Evolutionary conservation across 1,140 invertebrate species (phyloP).

Genomic region (Sinonovacula constricta): DNA sequence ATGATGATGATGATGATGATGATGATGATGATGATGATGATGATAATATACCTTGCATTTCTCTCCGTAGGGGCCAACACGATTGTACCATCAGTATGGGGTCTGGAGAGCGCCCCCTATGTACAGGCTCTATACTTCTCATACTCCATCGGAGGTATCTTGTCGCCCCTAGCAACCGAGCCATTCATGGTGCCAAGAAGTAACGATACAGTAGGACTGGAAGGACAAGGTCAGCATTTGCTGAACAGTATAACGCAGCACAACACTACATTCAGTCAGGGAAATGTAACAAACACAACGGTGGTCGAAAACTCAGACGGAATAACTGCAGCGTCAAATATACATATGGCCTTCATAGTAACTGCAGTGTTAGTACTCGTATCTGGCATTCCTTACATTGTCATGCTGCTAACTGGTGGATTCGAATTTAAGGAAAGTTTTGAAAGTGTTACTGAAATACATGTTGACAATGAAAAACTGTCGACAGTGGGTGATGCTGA

Average conservation of each 20-base stretch:
- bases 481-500: not conserved
- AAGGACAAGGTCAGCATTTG: not conserved
- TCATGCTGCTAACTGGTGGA: not conserved
- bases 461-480: not conserved
- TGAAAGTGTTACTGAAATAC: not conserved
- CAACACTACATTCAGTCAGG: not conserved
- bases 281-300: too few species aligned
- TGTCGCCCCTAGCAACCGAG: constrained; percentile 37
- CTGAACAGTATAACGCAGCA: not conserved
- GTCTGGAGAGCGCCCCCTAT: constrained; percentile 65
- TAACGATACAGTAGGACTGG: too few species aligned
- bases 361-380: not conserved
- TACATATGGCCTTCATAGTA: not conserved
- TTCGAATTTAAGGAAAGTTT: constrained; percentile 30
- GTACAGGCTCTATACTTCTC: constrained; percentile 49
- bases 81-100: constrained; percentile 78
- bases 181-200: constrained; percentile 30
- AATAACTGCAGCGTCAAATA: not conserved
- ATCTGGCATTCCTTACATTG: not conserved
- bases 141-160: constrained; percentile 43
- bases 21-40: not conserved
- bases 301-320: not conserved
- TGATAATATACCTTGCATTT: not conserved
- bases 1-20: not conserved
- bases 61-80: constrained; percentile 76